Percentiles rank a stretch among this genome's conserved stretches.
Conservation (phyloP, 2,888 invertebrate genomes). For the Cynaeus angustus region DNA sequence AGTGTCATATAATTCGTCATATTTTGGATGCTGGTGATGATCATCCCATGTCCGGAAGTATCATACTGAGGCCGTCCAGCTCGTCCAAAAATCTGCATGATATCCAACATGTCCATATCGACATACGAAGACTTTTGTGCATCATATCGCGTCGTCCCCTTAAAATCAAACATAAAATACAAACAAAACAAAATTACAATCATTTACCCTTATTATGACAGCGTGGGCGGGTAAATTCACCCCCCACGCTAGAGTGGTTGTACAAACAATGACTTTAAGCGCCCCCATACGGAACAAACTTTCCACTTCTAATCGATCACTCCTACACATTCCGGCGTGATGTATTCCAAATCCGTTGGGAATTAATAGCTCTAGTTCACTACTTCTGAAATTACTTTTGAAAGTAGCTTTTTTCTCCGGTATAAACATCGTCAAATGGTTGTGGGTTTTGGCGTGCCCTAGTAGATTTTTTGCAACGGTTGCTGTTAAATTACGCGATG, state of each 20-base stretch:
- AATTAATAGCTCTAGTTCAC: slow-evolving; percentile 88
- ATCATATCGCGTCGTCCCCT: slow-evolving; percentile 98
- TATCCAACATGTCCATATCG: slow-evolving; percentile 97
- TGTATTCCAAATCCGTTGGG: slow-evolving; percentile 93
- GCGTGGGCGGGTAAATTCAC: slow-evolving; percentile 99
- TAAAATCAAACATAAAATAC: slow-evolving; percentile 54
- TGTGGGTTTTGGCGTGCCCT: slow-evolving; percentile 86
- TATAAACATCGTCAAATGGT: slow-evolving; percentile 81
- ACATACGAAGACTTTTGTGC: slow-evolving; percentile 95
- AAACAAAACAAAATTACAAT: background rate
- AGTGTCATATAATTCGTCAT: slow-evolving; percentile 94
- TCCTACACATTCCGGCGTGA: slow-evolving; percentile 89
- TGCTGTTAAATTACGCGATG: slow-evolving; percentile 96
- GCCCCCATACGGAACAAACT: slow-evolving; percentile 91
- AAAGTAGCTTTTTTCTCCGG: slow-evolving; percentile 80
- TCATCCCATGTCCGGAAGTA: slow-evolving; percentile 93
- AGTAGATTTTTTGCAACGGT: slow-evolving; percentile 89
- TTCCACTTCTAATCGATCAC: slow-evolving; percentile 74
- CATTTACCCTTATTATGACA: slow-evolving; percentile 90
- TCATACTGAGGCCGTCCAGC: slow-evolving; percentile 99
- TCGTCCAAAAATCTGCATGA: slow-evolving; percentile 98
- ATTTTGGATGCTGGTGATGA: slow-evolving; percentile 94
- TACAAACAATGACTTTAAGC: slow-evolving; percentile 93
- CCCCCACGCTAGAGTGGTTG: slow-evolving; percentile 99
- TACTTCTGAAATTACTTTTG: slow-evolving; percentile 85